These are phyloP conservation scores for Danionella cerebrum DNA, from an alignment of 2,113 vertebrate species.

Conservation along the genomic window DNA sequence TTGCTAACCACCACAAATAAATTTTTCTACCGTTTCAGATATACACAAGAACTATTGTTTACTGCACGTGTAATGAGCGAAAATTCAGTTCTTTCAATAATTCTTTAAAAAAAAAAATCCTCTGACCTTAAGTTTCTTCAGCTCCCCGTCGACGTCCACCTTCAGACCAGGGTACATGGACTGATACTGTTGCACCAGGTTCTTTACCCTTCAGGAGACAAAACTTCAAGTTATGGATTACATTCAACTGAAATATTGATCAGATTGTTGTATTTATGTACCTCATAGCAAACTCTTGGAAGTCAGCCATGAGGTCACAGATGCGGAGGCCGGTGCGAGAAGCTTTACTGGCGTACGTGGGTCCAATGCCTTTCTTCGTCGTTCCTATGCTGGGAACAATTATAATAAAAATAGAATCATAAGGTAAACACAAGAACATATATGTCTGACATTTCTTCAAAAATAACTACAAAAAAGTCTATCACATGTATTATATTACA, in stretches of 20 bases:
- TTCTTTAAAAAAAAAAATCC: no score
- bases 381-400: constrained; percentile 80
- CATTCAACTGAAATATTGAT: neutral
- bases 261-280: constrained; percentile 35
- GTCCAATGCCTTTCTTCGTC: constrained; percentile 95
- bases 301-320: constrained; percentile 91
- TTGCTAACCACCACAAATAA: no score
- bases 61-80: no score
- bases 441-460: no score
- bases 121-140: constrained; percentile 87
- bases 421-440: neutral
- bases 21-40: no score
- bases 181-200: constrained; percentile 84
- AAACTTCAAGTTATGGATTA: no score
- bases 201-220: constrained; percentile 77
- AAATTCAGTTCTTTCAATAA: no score
- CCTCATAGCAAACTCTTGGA: constrained; percentile 87
- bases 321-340: constrained; percentile 88
- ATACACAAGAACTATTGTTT: no score
- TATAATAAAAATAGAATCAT: neutral
- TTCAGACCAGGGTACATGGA: constrained; percentile 88
- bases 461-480: no score
- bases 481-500: no score
- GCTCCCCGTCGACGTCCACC: constrained; percentile 79
- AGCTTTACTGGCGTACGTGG: constrained; percentile 92